Base-by-base conservation (phyloP, 1,140 invertebrate genomes). In the Drosophila suzukii region DNA sequence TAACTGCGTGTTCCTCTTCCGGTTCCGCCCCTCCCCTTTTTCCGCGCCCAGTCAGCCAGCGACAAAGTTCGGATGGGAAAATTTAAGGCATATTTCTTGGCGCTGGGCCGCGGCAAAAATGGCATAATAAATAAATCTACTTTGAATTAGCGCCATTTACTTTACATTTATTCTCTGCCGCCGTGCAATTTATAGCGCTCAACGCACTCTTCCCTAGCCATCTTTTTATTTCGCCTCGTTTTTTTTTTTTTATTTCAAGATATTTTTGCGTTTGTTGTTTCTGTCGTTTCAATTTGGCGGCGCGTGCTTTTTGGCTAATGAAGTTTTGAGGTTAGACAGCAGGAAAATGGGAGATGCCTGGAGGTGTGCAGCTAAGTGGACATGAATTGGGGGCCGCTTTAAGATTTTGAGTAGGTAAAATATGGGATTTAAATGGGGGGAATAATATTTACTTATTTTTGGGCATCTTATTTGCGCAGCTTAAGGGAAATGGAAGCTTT, bases 111-210 rank as follows among this genome's bases (percentile, higher is more conserved):
- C 80, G 67, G 75, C 73, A 71, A 84, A 84, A 84, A 89, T 84
- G 73, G 79, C 80, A 89, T 84, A 80, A 88, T 88, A 88, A 89
- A 88, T 88, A 88, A 88, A 88, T 88, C 83, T 88, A 84, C 83
- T 88, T 88, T 88, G 84, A 88, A 88, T 88, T 88, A 88, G 83
- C 83, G 80, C 84, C 84, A 89, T 88, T 88, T 89, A 88, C 84
- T 86, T 86, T 88, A 83, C 83, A 86, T 88, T 86, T 88, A 86
- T 86, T 89, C 70, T 83, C 65, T 67, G 84, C 83, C 72, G 60
- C 83, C 75, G 66, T 79, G 71, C 66, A 86, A 86, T 86, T 86
- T 86, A 86, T 89, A 70, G 75, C 67, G 39, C 47, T 63, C 73
- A 59, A 41, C 59, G 73, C 58, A 60, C 63, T 55, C 67, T 55